Evolutionary conservation across 2,888 invertebrate genomes (phyloP), one percentile per base, ranked within the genome.

Genomic region (Sericinus montela): DNA sequence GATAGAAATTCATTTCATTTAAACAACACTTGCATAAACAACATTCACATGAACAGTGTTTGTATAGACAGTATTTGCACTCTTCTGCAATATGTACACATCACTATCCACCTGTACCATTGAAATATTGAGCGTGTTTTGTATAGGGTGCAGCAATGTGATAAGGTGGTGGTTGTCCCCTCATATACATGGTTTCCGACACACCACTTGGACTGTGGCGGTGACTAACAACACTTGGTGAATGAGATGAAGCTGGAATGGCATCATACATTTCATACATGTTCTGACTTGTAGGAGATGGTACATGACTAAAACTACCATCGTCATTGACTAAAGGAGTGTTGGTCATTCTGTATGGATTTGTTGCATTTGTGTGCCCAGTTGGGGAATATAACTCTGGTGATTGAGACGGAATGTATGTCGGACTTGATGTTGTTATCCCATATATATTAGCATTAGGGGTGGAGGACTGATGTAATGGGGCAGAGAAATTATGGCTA

Each of bases 101-200:
- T 61, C 71, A 76, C 73, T 87, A 88, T 82, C 87, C 87, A 59
- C 88, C 87, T 39, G 86, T 83, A 43, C 88, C 88, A 67, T 90
- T 90, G 62, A 92, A 93, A 66, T 91, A 91, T 69, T 92, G 91
- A 56, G 94, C 94, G 67, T 95, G 94, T 87, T 94, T 95, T 10
- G 95, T 95, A 68, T 93, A 95, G 2, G 93, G 93, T 16, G 95
- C 94, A 23, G 95, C 95, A 66, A 95, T 94, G 65, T 95, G 94
- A 80, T 95, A 96, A 0, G 95, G 95, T 1, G 95, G 95, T 11
- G 95, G 95, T 64, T 92, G 87, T 38, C 80, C 81, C 53, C 89
- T 71, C 34, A 71, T 69, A 53, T 86, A 84, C 42, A 77, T 71
- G 45, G 80, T 71, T 56, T 84, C 81, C 25, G 85, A 70, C 59